Evolutionary conservation across 2,888 invertebrate genomes (phyloP), one percentile per base, ranked within the genome.

Genomic region (Micoletzkya japonica): DNA sequence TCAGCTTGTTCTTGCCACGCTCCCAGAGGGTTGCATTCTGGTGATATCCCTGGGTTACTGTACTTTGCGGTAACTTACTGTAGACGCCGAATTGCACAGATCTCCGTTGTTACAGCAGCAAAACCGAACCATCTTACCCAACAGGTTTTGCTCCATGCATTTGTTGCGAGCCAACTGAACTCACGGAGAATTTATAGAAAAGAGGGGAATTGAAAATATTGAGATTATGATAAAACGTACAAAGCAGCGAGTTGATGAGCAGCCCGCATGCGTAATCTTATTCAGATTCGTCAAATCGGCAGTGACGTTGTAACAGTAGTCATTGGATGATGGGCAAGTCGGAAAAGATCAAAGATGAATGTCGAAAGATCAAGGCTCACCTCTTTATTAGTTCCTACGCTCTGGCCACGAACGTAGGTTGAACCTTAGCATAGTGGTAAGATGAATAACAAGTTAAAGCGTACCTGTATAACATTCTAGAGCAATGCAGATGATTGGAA

Each of bases 71-170:
- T n/a, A 6, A 59, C 26, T 30, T 36, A 64, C 64, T 30, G 64
- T 64, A 20, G 64, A 64, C 34, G 52, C 34, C 2, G 67, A 67
- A 26, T 67, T 67, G 67, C 67, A 67, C 0, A 56, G 57, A 67
- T 67, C 67, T 1, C 67, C 67, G 24, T 10, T 67, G 44, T 67
- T 67, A 32, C 67, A 67, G 56, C 67, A 67, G 20, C 67, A 67
- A 44, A 67, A 67, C 6, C 36, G 32, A 10, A 64, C 64, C 26
- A 14, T 34, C 52, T 50, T 64, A 26, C 64, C 64, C n/a, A 64
- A 64, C 2, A 52, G 26, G 20, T 64, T 64, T 36, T 64, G 64
- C 34, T 64, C 52, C 2, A 64, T 26, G 36, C 64, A 64, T 26
- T 64, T 64, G 52, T 64, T 64, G 52, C 37, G 64, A 24, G 64